phyloP scores from a whole-genome alignment of 2,113 vertebrate genomes.

The Syngnathus typhle region DNA sequence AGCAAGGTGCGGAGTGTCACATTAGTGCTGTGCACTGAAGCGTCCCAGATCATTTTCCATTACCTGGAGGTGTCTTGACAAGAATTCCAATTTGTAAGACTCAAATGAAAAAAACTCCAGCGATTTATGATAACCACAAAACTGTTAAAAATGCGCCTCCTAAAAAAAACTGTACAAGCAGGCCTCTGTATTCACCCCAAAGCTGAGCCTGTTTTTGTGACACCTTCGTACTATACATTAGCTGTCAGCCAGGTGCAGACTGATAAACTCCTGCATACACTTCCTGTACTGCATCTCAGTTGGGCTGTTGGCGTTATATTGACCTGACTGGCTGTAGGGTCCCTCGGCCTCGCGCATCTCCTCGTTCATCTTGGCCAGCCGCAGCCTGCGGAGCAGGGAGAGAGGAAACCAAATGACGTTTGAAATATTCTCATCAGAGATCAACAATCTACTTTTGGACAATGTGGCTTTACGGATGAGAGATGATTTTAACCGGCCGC shows the following conservation, averaged over 20 bases:
- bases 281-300: constrained; percentile 97
- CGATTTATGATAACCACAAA: neutral
- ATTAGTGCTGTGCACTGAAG: neutral
- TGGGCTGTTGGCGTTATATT: constrained; percentile 88
- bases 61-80: neutral
- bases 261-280: constrained; percentile 95
- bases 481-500: neutral
- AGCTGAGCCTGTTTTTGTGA: neutral
- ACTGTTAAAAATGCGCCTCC: neutral
- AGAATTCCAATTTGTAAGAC: constrained; percentile 3
- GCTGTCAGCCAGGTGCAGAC: constrained; percentile 82
- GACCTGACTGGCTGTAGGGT: constrained; percentile 95
- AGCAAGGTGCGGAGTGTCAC: constrained; percentile 15
- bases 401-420: neutral
- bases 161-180: neutral
- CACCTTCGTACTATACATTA: constrained; percentile 48
- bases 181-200: neutral
- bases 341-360: constrained; percentile 98
- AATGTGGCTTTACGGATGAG: neutral
- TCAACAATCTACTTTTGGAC: neutral
- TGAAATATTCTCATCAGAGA: neutral
- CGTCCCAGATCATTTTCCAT: neutral
- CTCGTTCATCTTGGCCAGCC: constrained; percentile 97
- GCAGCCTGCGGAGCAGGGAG: constrained; percentile 70
- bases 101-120: neutral